Conservation (phyloP, 2,113 vertebrate species). For the Rhinichthys klamathensis region DNA sequence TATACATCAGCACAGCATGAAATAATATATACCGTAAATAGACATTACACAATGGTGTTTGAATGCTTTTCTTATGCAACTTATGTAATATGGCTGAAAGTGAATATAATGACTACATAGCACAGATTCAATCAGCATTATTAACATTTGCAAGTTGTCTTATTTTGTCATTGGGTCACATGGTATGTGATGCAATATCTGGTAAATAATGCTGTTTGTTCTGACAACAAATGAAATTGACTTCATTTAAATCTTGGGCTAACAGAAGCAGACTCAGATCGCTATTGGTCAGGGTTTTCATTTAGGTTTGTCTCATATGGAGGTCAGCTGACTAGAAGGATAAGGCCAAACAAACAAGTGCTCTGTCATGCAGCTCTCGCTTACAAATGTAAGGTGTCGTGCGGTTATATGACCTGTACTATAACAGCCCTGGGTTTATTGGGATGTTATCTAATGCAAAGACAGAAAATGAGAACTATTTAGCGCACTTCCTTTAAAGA, state of each 20-base stretch:
- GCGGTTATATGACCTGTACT: not conserved
- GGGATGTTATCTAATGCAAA: not conserved
- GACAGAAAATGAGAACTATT: not conserved
- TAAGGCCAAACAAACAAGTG: constrained; percentile 17
- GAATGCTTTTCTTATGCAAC: not conserved
- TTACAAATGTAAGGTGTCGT: too few species aligned
- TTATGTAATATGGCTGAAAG: not conserved
- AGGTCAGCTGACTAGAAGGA: constrained; percentile 36
- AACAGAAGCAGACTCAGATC: not conserved
- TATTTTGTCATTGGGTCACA: not conserved
- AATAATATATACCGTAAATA: not conserved
- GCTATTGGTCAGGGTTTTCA: not conserved
- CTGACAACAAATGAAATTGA: not conserved
- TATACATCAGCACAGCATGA: not conserved
- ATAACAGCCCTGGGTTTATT: not conserved
- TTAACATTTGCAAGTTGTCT: not conserved
- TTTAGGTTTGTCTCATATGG: not conserved
- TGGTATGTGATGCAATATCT: not conserved
- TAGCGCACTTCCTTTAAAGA: not conserved
- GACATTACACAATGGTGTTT: not conserved
- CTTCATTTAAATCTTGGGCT: not conserved
- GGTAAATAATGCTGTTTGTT: constrained; percentile 6
- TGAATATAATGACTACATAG: too few species aligned
- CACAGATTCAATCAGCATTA: not conserved
- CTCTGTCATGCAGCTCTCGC: not conserved